Percentiles rank a stretch among this genome's conserved stretches.
These are phyloP conservation scores for Stegastes partitus DNA, from an alignment of 2,113 vertebrate genomes.

Conservation along the genomic window DNA sequence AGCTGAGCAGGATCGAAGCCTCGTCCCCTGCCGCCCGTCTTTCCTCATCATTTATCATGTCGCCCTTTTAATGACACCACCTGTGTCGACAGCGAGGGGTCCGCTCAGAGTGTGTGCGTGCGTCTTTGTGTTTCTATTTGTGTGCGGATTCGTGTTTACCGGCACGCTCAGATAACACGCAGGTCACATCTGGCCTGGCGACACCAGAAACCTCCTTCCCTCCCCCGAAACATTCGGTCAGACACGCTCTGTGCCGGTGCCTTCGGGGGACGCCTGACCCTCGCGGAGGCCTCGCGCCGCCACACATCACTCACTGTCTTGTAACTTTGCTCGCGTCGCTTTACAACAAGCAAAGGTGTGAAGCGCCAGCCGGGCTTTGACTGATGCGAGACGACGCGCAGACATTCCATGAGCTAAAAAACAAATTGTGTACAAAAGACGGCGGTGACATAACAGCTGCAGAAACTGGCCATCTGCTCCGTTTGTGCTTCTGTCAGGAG, in stretches of 20 bases:
- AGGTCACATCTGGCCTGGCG: constrained; percentile 71
- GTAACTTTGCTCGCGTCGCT: constrained; percentile 43
- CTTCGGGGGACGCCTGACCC: constrained; percentile 54
- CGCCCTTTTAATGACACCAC: constrained; percentile 70
- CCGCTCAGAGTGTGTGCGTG: constrained; percentile 33
- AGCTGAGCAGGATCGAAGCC: constrained; percentile 57
- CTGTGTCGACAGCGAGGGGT: constrained; percentile 70
- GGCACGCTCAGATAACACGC: constrained; percentile 55
- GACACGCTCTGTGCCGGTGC: not conserved
- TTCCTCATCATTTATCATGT: constrained; percentile 65
- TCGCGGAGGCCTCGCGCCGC: constrained; percentile 12
- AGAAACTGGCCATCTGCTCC: not conserved
- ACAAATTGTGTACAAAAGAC: constrained; percentile 9
- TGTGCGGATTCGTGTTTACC: constrained; percentile 39
- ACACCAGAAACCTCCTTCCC: constrained; percentile 16
- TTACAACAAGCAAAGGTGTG: constrained; percentile 39
- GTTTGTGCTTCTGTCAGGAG: constrained; percentile 25
- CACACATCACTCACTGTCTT: constrained; percentile 41
- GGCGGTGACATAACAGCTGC: constrained; percentile 15
- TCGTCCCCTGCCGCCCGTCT: constrained; percentile 25
- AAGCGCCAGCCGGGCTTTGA: constrained; percentile 21
- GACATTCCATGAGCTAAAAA: constrained; percentile 4
- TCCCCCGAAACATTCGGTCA: too few relatives aligned
- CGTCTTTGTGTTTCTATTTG: not conserved
- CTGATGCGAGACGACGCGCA: constrained; percentile 25